A percentile compares a stretch with the other conserved stretches of the same genome.
These are phyloP conservation scores for Mastigias papua DNA, from an alignment of 30 jellyfish, hydroid and myxozoan species.

Conservation along the genomic window DNA sequence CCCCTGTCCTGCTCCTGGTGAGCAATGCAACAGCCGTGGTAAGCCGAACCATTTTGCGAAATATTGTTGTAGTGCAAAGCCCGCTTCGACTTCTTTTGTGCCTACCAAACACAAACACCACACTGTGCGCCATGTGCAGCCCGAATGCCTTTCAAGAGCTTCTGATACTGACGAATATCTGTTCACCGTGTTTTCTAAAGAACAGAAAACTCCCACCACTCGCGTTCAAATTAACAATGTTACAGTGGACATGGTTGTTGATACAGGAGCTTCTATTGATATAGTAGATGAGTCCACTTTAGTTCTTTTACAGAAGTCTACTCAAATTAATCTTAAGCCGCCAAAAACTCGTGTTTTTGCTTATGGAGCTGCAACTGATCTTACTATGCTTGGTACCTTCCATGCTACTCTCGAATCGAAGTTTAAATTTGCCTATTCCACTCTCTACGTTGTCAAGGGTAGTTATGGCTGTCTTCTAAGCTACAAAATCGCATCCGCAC, in stretches of 20 bases:
- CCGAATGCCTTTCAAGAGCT: not conserved
- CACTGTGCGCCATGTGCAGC: not conserved
- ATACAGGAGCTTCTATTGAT: slow-evolving; percentile 38
- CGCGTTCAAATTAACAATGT: slow-evolving; percentile 9
- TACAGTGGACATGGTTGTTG: slow-evolving; percentile 6
- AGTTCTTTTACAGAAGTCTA: not conserved
- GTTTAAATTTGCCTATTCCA: not conserved
- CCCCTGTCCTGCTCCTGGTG: not conserved
- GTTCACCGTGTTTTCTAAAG: slow-evolving; percentile 20
- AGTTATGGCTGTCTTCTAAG: slow-evolving; percentile 5
- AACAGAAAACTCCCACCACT: not conserved
- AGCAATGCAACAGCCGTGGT: not conserved
- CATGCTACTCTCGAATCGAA: slow-evolving; percentile 19
- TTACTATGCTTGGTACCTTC: not conserved
- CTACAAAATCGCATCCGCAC: not conserved
- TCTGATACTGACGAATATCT: slow-evolving; percentile 11
- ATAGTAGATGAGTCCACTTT: slow-evolving; percentile 20
- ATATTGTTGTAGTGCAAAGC: not conserved
- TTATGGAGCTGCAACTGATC: slow-evolving; percentile 20
- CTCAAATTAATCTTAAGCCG: not conserved
- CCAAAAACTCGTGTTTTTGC: slow-evolving; percentile 11
- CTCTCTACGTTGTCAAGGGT: not conserved
- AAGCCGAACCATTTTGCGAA: not conserved
- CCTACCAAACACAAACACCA: not conserved
- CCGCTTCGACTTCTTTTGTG: not conserved